A percentile compares a stretch with the other conserved stretches of the same genome.
phyloP scores from a whole-genome alignment of 2,113 vertebrate genomes.

The Crypturellus undulatus region DNA sequence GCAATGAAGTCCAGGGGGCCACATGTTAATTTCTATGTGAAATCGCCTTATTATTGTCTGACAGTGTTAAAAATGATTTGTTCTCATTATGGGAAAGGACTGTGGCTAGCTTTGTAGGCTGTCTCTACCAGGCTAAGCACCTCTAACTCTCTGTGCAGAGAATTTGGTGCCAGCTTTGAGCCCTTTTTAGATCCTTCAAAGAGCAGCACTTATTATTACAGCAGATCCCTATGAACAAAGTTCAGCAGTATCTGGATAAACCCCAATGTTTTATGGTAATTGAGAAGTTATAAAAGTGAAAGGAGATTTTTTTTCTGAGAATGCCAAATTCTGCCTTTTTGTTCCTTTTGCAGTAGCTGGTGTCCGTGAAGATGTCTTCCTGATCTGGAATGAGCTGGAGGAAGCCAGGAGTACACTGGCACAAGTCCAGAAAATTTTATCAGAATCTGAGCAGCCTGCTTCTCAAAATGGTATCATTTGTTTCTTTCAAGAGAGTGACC shows the following conservation, averaged over 20 bases:
- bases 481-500: background rate
- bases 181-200: background rate
- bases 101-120: background rate
- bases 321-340: background rate
- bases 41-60: background rate
- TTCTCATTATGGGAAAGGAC: background rate
- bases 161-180: background rate
- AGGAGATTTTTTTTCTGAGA: background rate
- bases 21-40: background rate
- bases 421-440: conserved; percentile 74
- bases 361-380: conserved; percentile 82
- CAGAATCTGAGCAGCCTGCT: background rate
- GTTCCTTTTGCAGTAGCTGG: conserved; percentile 72
- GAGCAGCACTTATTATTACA: background rate
- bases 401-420: conserved; percentile 75
- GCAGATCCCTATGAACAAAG: background rate
- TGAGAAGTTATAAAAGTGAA: background rate
- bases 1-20: background rate
- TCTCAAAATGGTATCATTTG: conserved; percentile 3
- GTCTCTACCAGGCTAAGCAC: background rate
- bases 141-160: background rate
- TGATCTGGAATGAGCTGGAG: conserved; percentile 83
- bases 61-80: background rate
- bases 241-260: background rate
- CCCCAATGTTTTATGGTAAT: background rate